phyloP scores from a whole-genome alignment of 2,888 invertebrate genomes.

The Crepidodera aurea region DNA sequence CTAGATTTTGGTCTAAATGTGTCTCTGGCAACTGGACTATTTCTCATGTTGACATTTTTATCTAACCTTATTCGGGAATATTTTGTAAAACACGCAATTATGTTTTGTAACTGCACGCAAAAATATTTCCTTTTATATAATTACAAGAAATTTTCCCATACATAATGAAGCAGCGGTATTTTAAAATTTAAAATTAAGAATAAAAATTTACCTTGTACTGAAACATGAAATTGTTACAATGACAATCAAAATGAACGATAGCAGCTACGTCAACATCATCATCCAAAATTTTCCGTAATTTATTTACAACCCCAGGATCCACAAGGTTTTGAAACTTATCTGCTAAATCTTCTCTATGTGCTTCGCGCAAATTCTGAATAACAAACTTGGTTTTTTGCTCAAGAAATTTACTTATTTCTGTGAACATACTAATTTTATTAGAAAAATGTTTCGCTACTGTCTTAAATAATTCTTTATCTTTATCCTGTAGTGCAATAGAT shows the following conservation, averaged over 20 bases:
- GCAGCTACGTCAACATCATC: slow-evolving; percentile 13
- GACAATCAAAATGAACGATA: slow-evolving; percentile 26
- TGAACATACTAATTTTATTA: neutral
- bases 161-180: too few species aligned
- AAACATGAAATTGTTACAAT: slow-evolving; percentile 30
- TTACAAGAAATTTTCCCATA: too few species aligned
- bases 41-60: too few species aligned
- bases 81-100: too few species aligned
- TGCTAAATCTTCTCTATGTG: slow-evolving; percentile 7
- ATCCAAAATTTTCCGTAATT: slow-evolving; percentile 7
- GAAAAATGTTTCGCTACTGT: neutral
- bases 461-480: slow-evolving; percentile 29
- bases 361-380: slow-evolving; percentile 6
- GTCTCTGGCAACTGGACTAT: too few species aligned
- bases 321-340: slow-evolving; percentile 10
- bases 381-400: neutral
- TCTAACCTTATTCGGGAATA: too few species aligned
- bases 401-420: neutral
- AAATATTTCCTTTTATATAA: too few species aligned
- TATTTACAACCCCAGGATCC: slow-evolving; percentile 7
- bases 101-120: too few species aligned
- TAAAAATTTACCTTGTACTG: slow-evolving; percentile 23
- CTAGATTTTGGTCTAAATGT: too few species aligned
- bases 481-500: slow-evolving; percentile 37
- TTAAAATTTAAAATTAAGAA: too few species aligned